Percentiles rank a stretch among this genome's conserved stretches.
phyloP scores from a whole-genome alignment of 2,888 invertebrate species.

The Lagria hirta region DNA sequence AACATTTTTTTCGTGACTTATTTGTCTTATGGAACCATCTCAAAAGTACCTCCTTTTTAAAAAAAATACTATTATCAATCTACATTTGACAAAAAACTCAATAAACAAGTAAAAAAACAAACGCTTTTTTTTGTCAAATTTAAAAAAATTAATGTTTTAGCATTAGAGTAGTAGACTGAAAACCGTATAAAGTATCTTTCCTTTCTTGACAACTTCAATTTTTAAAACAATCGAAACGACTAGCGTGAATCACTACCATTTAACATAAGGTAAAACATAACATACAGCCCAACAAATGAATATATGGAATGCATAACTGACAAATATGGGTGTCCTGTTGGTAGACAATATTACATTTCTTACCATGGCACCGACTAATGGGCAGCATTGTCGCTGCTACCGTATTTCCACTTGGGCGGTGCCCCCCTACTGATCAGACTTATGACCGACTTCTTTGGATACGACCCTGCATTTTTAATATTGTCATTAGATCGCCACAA shows the following conservation, averaged over 20 bases:
- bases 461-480: slow-evolving; percentile 48
- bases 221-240: not conserved
- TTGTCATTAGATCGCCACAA: slow-evolving; percentile 44
- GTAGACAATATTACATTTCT: slow-evolving; percentile 49
- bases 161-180: too few species aligned
- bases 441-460: slow-evolving; percentile 39
- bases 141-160: too few species aligned
- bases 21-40: too few species aligned
- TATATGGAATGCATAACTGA: slow-evolving; percentile 35
- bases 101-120: too few species aligned
- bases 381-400: slow-evolving; percentile 51
- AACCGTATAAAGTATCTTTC: too few species aligned
- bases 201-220: too few species aligned
- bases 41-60: too few species aligned
- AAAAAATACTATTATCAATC: too few species aligned
- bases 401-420: slow-evolving; percentile 53
- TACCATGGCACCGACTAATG: slow-evolving; percentile 46
- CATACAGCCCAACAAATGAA: slow-evolving; percentile 11
- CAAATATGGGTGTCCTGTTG: slow-evolving; percentile 42
- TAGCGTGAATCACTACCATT: slow-evolving; percentile 4
- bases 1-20: too few species aligned
- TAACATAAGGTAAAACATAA: slow-evolving; percentile 10
- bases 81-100: too few species aligned
- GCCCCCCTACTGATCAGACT: slow-evolving; percentile 41
- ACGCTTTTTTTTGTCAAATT: too few species aligned